phyloP scores from a whole-genome alignment of 2,888 invertebrate genomes.

The Volucella inflata region DNA sequence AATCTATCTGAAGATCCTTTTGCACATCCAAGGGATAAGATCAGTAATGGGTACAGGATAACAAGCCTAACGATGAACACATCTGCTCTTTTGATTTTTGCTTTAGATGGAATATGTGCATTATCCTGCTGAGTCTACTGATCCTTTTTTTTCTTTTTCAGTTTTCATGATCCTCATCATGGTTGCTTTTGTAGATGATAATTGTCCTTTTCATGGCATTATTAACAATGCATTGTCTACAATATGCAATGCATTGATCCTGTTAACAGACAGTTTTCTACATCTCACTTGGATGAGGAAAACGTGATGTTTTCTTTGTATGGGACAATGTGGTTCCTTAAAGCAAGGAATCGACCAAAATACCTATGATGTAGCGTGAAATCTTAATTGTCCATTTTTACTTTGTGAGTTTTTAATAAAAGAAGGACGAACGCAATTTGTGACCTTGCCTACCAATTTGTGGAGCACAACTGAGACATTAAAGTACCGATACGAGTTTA shows the following conservation, averaged over 20 bases:
- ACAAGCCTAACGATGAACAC: slow-evolving; percentile 59
- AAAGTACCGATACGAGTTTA: slow-evolving; percentile 14
- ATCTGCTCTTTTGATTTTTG: slow-evolving; percentile 60
- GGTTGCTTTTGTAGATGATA: slow-evolving; percentile 71
- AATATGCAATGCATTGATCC: slow-evolving; percentile 63
- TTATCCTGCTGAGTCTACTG: slow-evolving; percentile 46
- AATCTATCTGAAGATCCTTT: slow-evolving; percentile 38
- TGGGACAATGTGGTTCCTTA: slow-evolving; percentile 59
- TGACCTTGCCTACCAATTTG: slow-evolving; percentile 68
- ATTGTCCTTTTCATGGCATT: slow-evolving; percentile 74
- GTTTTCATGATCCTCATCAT: slow-evolving; percentile 53
- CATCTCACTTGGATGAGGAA: slow-evolving; percentile 34
- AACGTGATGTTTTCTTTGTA: slow-evolving; percentile 18
- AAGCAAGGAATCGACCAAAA: slow-evolving; percentile 9
- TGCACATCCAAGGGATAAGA: slow-evolving; percentile 61
- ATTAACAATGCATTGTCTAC: slow-evolving; percentile 63
- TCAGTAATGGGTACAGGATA: slow-evolving; percentile 72
- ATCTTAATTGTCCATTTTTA: slow-evolving; percentile 60
- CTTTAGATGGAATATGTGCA: slow-evolving; percentile 18
- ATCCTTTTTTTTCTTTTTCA: slow-evolving; percentile 43
- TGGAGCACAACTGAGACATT: slow-evolving; percentile 67
- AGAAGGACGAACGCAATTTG: slow-evolving; percentile 52
- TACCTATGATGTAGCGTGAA: slow-evolving; percentile 50
- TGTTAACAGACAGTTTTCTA: slow-evolving; percentile 64
- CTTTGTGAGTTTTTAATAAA: background rate